Base-by-base conservation (phyloP, 2,888 invertebrate genomes). In the Seira ritae region DNA sequence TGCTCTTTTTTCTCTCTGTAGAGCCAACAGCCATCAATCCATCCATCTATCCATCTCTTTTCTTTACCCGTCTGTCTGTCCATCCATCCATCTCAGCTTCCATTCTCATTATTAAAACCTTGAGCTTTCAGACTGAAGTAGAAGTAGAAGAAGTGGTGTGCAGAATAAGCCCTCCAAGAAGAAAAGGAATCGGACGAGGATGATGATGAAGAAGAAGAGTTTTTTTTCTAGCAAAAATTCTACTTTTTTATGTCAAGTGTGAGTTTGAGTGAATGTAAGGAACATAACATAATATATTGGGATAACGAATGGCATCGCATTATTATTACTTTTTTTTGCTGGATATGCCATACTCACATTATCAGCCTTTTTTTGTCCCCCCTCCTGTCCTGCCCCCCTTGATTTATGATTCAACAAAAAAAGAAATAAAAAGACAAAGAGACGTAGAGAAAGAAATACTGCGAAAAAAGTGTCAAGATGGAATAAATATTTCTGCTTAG, bases 401-500 rank as follows among this genome's bases (percentile, higher is more conserved):
- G 88, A 89, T 89, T 88, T 89, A 88, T 88, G 87, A 87, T 86
- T 86, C 89, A 89, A 77, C 75, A 81, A 81, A 23, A 31, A 72
- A 71, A 73, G 71, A 76, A 80, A 75, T 78, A 78, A 80, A 55
- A 75, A 80, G 75, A 80, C 78, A 65, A 31, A 37, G 65, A 65
- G 73, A 80, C 78, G 42, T 22, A 37, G 65, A 65, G 73, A 67
- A 69, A 67, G 68, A 82, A 68, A 80, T 72, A 82, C 77, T 82
- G 82, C 82, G 77, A 82, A 82, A 55, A 73, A 82, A 82, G 82
- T 82, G 82, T 82, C 82, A 82, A 82, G 82, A 77, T 50, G 77
- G 68, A 82, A 81, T 81, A 82, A 82, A 82, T 55, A 82, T 82
- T 76, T 77, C 55, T 82, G 82, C 82, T 77, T 82, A 76, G 70